These are phyloP conservation scores for Ommatoiulus sabulosus DNA, from an alignment of 2,888 invertebrate species.

Conservation along the genomic window DNA sequence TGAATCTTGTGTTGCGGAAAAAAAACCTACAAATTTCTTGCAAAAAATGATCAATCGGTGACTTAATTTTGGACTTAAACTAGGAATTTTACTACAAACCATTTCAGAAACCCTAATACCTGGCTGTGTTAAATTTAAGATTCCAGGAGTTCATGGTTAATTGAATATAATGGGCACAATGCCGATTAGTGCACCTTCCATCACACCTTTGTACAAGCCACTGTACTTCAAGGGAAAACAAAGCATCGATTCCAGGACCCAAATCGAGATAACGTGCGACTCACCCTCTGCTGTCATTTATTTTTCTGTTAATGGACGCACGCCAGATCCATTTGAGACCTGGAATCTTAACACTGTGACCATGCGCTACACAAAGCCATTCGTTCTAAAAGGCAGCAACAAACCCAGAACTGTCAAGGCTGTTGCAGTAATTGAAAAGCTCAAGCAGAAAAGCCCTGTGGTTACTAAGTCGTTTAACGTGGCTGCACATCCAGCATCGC, in stretches of 20 bases:
- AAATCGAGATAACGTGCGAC: not conserved
- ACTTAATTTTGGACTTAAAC: too few relatives aligned
- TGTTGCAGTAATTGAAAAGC: slow-evolving; percentile 1
- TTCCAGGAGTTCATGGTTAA: not conserved
- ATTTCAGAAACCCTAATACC: not conserved
- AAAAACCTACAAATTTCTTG: too few relatives aligned
- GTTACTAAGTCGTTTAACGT: slow-evolving; percentile 13
- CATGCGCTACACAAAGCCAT: not conserved
- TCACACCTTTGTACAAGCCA: not conserved
- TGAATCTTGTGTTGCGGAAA: too few relatives aligned
- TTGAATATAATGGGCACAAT: slow-evolving; percentile 19
- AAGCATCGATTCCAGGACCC: slow-evolving; percentile 23
- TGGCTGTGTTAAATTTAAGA: not conserved
- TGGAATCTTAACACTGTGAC: slow-evolving; percentile 44
- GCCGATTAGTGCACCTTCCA: slow-evolving; percentile 26
- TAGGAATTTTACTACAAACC: too few relatives aligned
- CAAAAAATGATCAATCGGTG: too few relatives aligned
- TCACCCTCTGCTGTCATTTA: not conserved
- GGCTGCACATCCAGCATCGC: not conserved
- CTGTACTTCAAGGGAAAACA: slow-evolving; percentile 13
- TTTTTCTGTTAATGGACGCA: slow-evolving; percentile 35
- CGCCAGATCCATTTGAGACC: slow-evolving; percentile 44
- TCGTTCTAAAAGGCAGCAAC: not conserved
- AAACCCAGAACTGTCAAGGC: not conserved
- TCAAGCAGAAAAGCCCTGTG: slow-evolving; percentile 13